Evolutionary conservation across 2,888 invertebrate genomes (phyloP).

Genomic region (Lepidocyrtinus sp.): DNA sequence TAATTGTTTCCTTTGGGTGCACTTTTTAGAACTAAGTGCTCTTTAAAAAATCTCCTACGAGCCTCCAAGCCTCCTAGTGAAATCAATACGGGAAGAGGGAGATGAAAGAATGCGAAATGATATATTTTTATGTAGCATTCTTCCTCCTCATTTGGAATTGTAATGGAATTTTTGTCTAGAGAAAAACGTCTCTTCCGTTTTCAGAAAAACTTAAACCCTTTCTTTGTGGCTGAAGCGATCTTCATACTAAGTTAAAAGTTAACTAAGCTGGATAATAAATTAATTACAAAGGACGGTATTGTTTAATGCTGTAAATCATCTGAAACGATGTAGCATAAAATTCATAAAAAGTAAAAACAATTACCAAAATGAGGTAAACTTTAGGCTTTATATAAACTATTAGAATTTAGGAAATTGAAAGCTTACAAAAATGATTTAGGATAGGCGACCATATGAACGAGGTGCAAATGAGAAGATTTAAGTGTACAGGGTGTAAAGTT

Average conservation of each 20-base stretch:
- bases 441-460: not conserved
- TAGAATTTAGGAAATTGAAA: not conserved
- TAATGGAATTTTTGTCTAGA: no score
- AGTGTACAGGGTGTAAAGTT: conserved; percentile 54
- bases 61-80: not conserved
- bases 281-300: no score
- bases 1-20: conserved; percentile 68
- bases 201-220: no score
- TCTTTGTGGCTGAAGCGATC: no score
- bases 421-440: not conserved
- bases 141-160: not conserved
- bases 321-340: no score
- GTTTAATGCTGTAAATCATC: no score
- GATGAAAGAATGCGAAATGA: not conserved
- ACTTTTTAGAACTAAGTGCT: conserved; percentile 54
- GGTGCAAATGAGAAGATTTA: conserved; percentile 53
- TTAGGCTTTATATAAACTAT: no score
- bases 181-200: no score
- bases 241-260: not conserved
- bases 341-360: no score
- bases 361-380: no score
- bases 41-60: not conserved
- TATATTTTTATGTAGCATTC: not conserved
- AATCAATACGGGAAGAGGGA: not conserved
- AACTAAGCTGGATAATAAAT: not conserved